A percentile compares a stretch with the other conserved stretches of the same genome.
Evolutionary conservation across 2,113 vertebrate species (phyloP).

Genomic region (Regulus satrapa): DNA sequence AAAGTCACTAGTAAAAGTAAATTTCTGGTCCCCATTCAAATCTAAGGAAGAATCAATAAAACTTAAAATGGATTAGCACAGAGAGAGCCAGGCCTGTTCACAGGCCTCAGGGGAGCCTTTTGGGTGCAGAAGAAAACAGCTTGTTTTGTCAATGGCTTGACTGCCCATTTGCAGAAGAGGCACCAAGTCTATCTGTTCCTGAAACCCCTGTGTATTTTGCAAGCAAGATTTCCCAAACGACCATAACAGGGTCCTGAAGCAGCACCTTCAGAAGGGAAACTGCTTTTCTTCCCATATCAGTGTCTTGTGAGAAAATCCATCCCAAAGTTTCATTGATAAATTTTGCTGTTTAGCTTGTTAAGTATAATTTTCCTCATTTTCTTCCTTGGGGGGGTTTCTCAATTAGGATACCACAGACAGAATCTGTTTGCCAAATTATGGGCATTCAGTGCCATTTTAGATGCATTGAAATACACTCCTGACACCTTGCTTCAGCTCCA

Average conservation of each 20-base stretch:
- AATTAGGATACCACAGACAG: neutral
- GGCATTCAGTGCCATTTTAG: neutral
- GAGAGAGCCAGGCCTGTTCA: neutral
- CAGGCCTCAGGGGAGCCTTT: neutral
- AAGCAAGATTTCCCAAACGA: neutral
- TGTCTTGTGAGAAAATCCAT: neutral
- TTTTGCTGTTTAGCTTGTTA: neutral
- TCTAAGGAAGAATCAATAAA: neutral
- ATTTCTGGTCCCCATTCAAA: neutral
- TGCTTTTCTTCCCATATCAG: neutral
- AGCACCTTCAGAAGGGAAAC: neutral
- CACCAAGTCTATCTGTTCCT: neutral
- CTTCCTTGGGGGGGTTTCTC: rapidly evolving
- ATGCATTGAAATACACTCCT: neutral
- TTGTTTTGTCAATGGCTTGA: neutral
- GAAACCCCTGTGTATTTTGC: neutral
- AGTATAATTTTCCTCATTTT: neutral
- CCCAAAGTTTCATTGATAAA: neutral
- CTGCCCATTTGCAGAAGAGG: neutral
- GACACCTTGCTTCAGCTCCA: neutral
- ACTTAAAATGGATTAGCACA: neutral
- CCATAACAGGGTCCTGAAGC: rapidly evolving
- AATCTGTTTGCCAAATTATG: neutral
- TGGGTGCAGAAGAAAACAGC: neutral
- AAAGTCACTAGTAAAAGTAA: neutral